These are phyloP conservation scores for Pogonocichla stellata DNA, from an alignment of 2,113 vertebrate genomes.

Conservation along the genomic window DNA sequence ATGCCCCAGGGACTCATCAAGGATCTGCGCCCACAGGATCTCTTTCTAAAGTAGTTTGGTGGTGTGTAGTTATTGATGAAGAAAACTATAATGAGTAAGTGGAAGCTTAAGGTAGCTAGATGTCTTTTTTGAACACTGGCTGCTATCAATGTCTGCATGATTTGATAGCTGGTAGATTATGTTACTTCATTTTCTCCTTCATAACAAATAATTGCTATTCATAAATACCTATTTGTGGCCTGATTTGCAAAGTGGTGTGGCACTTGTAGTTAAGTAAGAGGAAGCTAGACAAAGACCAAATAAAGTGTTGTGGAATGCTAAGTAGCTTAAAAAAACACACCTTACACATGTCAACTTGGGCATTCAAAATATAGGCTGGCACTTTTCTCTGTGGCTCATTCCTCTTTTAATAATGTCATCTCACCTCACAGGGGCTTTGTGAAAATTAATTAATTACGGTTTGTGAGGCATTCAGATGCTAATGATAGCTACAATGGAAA, in stretches of 20 bases:
- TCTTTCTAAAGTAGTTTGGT: neutral
- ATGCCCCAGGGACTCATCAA: neutral
- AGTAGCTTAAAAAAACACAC: slow-evolving; percentile 62
- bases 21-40: neutral
- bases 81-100: neutral
- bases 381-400: slow-evolving; percentile 54
- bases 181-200: neutral
- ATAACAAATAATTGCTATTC: neutral
- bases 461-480: slow-evolving; percentile 64
- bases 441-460: slow-evolving; percentile 68
- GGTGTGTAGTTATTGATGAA: neutral
- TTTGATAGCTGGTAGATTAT: neutral
- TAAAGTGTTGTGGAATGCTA: slow-evolving; percentile 39
- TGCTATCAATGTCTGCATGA: neutral
- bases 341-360: slow-evolving; percentile 46
- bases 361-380: slow-evolving; percentile 63
- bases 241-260: neutral
- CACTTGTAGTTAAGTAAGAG: slow-evolving; percentile 21
- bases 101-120: neutral
- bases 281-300: slow-evolving; percentile 44
- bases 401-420: slow-evolving; percentile 59
- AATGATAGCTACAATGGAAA: slow-evolving; percentile 66
- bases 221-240: neutral
- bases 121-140: neutral
- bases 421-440: slow-evolving; percentile 63